Conservation (phyloP, 2,113 vertebrate genomes). For the Psittacara wagleri region DNA sequence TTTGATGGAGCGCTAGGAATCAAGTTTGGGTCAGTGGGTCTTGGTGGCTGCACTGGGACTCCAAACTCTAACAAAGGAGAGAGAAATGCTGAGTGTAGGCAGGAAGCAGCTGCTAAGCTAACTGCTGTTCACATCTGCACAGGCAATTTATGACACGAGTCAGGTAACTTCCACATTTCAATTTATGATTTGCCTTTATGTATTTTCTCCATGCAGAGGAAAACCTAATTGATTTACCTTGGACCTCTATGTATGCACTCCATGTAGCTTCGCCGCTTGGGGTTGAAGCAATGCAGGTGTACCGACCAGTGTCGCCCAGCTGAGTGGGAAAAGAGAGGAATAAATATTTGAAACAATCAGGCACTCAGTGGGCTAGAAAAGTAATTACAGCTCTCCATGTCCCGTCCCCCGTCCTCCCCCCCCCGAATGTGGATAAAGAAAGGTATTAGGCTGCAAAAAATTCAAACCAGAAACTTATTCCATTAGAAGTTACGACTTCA, state of each 20-base stretch:
- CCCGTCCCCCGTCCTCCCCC: not conserved
- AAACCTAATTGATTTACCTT: conserved; percentile 79
- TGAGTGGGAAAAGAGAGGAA: conserved; percentile 64
- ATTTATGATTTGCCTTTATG: not conserved
- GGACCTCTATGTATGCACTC: conserved; percentile 94
- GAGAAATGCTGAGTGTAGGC: not conserved
- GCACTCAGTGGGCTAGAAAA: conserved; percentile 61
- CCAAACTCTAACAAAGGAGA: conserved; percentile 85
- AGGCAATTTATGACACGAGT: not conserved
- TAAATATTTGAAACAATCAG: conserved; percentile 62
- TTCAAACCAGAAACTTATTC: not conserved
- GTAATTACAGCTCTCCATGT: conserved; percentile 40
- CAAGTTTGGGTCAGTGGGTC: conserved; percentile 95
- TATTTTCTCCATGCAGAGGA: not conserved
- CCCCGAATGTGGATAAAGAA: conserved; percentile 39
- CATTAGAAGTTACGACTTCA: not conserved
- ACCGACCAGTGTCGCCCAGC: conserved; percentile 92
- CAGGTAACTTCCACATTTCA: not conserved
- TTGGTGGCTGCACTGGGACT: conserved; percentile 89
- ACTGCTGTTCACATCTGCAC: not conserved
- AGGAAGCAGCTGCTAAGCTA: not conserved
- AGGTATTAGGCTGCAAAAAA: not conserved
- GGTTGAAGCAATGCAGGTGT: conserved; percentile 93
- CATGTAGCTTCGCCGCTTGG: conserved; percentile 95
- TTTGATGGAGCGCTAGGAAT: conserved; percentile 96